Conservation (phyloP, 2,888 invertebrate species). For the Drosophila buzzatii region DNA sequence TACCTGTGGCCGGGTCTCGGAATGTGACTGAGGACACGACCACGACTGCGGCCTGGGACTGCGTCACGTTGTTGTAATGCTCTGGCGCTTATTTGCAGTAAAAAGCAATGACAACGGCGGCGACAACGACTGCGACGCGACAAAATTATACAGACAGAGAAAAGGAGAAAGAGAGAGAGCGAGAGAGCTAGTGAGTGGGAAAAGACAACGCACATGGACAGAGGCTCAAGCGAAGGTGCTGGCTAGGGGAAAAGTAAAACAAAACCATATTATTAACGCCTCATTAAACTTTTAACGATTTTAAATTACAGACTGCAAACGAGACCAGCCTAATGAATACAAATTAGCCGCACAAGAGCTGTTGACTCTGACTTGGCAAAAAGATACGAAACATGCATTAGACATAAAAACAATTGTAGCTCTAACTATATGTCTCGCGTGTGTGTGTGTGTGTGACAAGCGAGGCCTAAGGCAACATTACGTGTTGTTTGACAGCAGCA, state of each 20-base stretch:
- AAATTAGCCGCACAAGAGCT: constrained; percentile 75
- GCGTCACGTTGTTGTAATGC: constrained; percentile 58
- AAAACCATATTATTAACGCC: constrained; percentile 81
- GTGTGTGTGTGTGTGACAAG: neutral
- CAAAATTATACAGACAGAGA: constrained; percentile 50
- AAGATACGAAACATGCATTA: constrained; percentile 39
- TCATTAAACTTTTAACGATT: constrained; percentile 83
- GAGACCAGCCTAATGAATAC: constrained; percentile 79
- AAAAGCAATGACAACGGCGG: constrained; percentile 73
- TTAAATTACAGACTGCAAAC: constrained; percentile 78
- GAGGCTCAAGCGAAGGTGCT: constrained; percentile 14
- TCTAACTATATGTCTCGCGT: neutral
- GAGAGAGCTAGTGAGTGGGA: neutral
- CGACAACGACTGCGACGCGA: constrained; percentile 41
- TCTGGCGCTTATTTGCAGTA: constrained; percentile 76
- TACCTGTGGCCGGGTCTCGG: constrained; percentile 46
- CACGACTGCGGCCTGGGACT: constrained; percentile 24
- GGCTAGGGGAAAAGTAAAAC: constrained; percentile 67
- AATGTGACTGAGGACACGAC: constrained; percentile 31
- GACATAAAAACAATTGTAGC: constrained; percentile 5
- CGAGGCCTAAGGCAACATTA: constrained; percentile 29
- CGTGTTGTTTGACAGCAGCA: neutral
- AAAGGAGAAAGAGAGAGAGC: neutral
- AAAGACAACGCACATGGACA: constrained; percentile 5
- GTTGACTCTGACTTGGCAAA: constrained; percentile 35